Evolutionary conservation across 2,797 vertebrate species (phyloP), one percentile per base, ranked within the genome.

Genomic region (Antennarius maculatus): DNA sequence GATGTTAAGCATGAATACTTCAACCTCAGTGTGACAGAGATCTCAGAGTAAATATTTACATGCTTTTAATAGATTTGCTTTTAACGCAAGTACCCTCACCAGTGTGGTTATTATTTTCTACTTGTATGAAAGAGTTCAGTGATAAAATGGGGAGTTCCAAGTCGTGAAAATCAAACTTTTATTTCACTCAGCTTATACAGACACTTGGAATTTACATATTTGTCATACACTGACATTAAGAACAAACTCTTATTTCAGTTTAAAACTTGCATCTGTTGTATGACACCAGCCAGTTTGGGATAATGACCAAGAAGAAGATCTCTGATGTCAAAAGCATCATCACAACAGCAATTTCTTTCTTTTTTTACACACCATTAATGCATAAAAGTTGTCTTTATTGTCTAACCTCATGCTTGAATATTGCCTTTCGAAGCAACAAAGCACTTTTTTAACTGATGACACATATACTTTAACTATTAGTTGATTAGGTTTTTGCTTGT

Each of bases 21-120:
- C 3, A 5, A 17, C 51, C 54, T 55, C 43, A 49, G 48, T 27
- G 41, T 45, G 18, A 18, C 50, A 69, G 9, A 6, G 31, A 27
- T 50, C 39, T 48, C 18, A 65, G 7, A 72, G 52, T 59, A 66
- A 73, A 79, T 80, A 63, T 80, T 82, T 73, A 71, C 54, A 63
- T 41, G 45, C 46, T 70, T 53, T 59, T 47, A 66, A 68, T 9
- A 53, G 62, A 54, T 23, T 15, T 3, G 47, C 45, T 56, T 18
- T 63, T 58, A 37, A 4, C 48, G 18, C 49, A 43, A 66, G 54
- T 27, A 16, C 15, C 8, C 63, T 68, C n/a, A 42, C 23, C 47
- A 31, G 0, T 42, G 53, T 53, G 23, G 54, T 46, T n/a, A 51
- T 43, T 45, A 43, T 49, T 54, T 55, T 42, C 31, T 7, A 45